Percentiles rank a stretch among this genome's conserved stretches.
Conservation (phyloP, 2,113 vertebrate species). For the Phaetusa simplex region DNA sequence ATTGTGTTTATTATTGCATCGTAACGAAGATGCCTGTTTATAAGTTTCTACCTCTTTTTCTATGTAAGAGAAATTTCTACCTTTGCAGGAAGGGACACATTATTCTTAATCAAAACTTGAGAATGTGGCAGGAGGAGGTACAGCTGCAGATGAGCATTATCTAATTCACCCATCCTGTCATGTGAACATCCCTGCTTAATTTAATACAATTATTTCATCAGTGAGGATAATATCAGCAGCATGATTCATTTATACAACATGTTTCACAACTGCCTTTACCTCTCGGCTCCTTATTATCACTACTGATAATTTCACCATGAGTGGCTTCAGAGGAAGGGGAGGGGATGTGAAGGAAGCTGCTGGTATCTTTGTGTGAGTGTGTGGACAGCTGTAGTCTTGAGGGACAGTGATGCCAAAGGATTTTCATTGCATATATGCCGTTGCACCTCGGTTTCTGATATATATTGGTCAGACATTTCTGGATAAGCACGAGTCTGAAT, state of each 20-base stretch:
- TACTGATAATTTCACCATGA: constrained; percentile 26
- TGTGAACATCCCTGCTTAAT: constrained; percentile 71
- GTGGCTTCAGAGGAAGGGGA: constrained; percentile 15
- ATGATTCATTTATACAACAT: constrained; percentile 74
- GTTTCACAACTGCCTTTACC: constrained; percentile 66
- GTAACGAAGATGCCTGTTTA: neutral
- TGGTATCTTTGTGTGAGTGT: neutral
- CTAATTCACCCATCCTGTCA: constrained; percentile 78
- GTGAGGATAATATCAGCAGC: constrained; percentile 76
- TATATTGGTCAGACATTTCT: neutral
- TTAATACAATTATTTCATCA: constrained; percentile 85
- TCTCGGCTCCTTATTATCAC: constrained; percentile 51
- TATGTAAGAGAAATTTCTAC: constrained; percentile 30
- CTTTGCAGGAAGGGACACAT: constrained; percentile 61
- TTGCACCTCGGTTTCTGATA: neutral
- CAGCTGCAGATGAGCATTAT: constrained; percentile 73
- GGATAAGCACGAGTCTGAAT: neutral
- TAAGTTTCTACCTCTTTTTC: neutral
- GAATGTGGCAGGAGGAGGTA: constrained; percentile 61
- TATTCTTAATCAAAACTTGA: constrained; percentile 68
- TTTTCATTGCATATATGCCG: neutral
- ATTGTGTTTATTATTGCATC: neutral
- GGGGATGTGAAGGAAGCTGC: neutral
- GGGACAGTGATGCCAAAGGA: neutral
- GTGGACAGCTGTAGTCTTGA: neutral